Evolutionary conservation across 2,113 vertebrate species (phyloP), one percentile per base, ranked within the genome.

Genomic region (Anarhynchus alexandrinus): DNA sequence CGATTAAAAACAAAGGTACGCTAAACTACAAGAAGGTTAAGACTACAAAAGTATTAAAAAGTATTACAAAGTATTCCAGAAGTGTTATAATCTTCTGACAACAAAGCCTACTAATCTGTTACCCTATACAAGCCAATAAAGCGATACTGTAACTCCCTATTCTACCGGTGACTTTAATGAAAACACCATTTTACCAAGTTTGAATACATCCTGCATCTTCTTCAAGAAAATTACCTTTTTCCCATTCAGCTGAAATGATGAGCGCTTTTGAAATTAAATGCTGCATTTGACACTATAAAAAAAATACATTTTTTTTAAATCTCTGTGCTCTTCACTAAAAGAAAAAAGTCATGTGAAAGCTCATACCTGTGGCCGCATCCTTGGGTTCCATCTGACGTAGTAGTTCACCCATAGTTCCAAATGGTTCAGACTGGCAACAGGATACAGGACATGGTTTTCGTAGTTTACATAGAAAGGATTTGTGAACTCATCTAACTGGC

Each of bases 391-490:
- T 86, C 99, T 98, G 61, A 99, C 98, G 0, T 99, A 99, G 96
- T 99, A 99, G 79, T 98, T 98, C 74, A 99, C 99, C 99, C 99
- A 99, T 23, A 99, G 98, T 74, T 99, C 99, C 98, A 99, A 97
- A 79, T 99, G 99, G 97, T 98, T 98, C 96, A 99, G 92, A 40
- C 99, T 99, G 82, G 98, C 99, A 65, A 99, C 98, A 3, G 99
- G 99, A 93, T 99, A 99, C 40, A 99, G 97, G 27, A 99, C 98
- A 0, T 99, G 99, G 97, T 99, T 98, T 94, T 99, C 98, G 52
- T 99, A 99, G 97, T 99, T 98, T 16, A 99, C 98, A 27, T 99
- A 99, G 96, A 99, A 99, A 17, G 99, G 99, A 93, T 99, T 99
- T 84, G 98, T 99, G 97, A 99, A 99, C 94, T 99, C 99, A 81